phyloP scores from a whole-genome alignment of 2,113 vertebrate species.

The Sinocyclocheilus anophthalmus region DNA sequence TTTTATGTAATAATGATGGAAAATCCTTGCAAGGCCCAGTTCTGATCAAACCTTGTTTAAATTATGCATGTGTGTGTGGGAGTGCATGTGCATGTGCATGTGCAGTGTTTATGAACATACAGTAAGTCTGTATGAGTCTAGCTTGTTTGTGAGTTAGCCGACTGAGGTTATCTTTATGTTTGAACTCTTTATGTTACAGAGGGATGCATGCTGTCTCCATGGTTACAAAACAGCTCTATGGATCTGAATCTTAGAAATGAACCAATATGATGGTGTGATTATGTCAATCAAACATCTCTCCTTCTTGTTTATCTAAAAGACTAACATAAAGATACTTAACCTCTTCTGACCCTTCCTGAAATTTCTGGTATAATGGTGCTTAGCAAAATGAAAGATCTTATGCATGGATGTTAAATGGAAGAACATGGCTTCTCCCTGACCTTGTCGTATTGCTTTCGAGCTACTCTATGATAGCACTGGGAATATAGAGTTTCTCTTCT shows the following conservation, averaged over 20 bases:
- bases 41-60: conserved; percentile 23
- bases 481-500: conserved; percentile 53
- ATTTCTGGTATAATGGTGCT: neutral
- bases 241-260: neutral
- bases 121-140: neutral
- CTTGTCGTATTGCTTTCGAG: conserved; percentile 43
- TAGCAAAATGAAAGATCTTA: neutral
- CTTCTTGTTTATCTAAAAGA: neutral
- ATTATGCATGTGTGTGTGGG: conserved; percentile 37
- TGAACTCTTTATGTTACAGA: conserved; percentile 30
- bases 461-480: conserved; percentile 29
- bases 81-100: neutral
- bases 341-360: neutral
- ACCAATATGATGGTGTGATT: neutral
- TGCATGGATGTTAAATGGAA: conserved; percentile 3
- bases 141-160: neutral
- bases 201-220: conserved; percentile 63
- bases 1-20: neutral
- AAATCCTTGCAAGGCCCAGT: conserved; percentile 40
- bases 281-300: neutral
- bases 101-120: conserved; percentile 16
- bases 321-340: neutral
- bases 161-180: conserved; percentile 20
- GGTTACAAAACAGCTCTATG: conserved; percentile 55
- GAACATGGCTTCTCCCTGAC: conserved; percentile 50